Percentiles rank a stretch among this genome's conserved stretches.
Conservation (phyloP, 2,888 invertebrate species). For the Ectemnius cavifrons region DNA sequence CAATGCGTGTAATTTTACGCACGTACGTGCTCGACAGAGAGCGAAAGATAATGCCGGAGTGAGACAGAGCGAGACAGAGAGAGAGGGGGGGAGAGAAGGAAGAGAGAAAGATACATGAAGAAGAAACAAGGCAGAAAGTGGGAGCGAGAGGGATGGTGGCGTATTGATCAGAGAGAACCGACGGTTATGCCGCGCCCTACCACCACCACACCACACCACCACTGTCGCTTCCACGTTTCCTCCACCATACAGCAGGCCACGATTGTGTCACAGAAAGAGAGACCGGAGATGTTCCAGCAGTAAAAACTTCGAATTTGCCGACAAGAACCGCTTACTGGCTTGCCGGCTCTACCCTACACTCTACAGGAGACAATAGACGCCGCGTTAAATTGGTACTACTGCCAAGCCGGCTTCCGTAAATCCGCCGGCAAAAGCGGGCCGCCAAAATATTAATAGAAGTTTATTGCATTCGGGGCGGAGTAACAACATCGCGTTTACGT, state of each 20-base stretch:
- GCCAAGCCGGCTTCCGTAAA: no score
- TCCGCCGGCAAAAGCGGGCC: no score
- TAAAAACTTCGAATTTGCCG: conserved; percentile 28
- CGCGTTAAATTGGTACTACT: no score
- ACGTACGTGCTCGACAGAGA: conserved; percentile 26
- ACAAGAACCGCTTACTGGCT: background rate
- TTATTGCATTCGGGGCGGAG: no score
- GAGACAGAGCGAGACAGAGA: conserved; percentile 30
- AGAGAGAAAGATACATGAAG: conserved; percentile 30
- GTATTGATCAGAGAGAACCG: conserved; percentile 77
- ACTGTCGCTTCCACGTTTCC: conserved; percentile 47
- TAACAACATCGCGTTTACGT: no score
- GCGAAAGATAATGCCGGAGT: conserved; percentile 43
- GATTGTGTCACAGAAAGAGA: conserved; percentile 23
- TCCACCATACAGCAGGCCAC: conserved; percentile 42
- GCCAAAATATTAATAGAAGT: no score
- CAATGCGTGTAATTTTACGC: conserved; percentile 52
- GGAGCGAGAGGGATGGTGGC: conserved; percentile 69
- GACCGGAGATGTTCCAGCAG: conserved; percentile 33
- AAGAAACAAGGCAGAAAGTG: conserved; percentile 56
- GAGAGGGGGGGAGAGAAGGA: conserved; percentile 27
- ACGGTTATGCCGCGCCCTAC: conserved; percentile 77
- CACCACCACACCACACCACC: conserved; percentile 66
- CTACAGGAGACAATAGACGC: no score
- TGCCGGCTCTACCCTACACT: background rate